Evolutionary conservation across 2,888 invertebrate species (phyloP).

Genomic region (Sesia bembeciformis): DNA sequence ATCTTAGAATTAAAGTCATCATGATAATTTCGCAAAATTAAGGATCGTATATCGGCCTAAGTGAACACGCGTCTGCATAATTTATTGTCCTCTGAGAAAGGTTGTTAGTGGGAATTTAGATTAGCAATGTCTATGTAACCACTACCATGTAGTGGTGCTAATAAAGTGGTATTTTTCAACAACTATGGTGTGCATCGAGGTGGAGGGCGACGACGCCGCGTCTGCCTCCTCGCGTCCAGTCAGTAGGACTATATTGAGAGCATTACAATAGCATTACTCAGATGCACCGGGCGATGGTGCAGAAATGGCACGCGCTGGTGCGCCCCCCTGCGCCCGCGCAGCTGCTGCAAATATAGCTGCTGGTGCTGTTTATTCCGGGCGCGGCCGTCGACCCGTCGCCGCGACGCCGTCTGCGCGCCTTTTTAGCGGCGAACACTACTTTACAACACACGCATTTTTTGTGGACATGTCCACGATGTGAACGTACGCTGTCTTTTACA

Average conservation of each 20-base stretch:
- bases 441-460: conserved; percentile 61
- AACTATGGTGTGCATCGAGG: background rate
- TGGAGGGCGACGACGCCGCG: conserved; percentile 42
- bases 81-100: too few species aligned
- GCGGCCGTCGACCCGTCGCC: conserved; percentile 72
- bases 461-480: conserved; percentile 56
- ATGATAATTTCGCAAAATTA: too few species aligned
- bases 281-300: conserved; percentile 71
- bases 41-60: too few species aligned
- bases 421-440: conserved; percentile 60
- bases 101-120: too few species aligned
- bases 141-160: background rate
- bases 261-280: conserved; percentile 74
- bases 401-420: conserved; percentile 73
- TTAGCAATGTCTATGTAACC: too few species aligned
- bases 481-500: conserved; percentile 33
- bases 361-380: conserved; percentile 70
- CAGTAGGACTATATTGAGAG: conserved; percentile 63
- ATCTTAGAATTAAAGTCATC: too few species aligned
- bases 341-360: conserved; percentile 70
- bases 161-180: background rate
- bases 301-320: conserved; percentile 68
- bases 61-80: too few species aligned
- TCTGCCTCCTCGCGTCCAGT: conserved; percentile 46
- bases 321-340: conserved; percentile 38